Evolutionary conservation across 2,797 vertebrate genomes (phyloP).

Genomic region (Gambelia wislizenii): DNA sequence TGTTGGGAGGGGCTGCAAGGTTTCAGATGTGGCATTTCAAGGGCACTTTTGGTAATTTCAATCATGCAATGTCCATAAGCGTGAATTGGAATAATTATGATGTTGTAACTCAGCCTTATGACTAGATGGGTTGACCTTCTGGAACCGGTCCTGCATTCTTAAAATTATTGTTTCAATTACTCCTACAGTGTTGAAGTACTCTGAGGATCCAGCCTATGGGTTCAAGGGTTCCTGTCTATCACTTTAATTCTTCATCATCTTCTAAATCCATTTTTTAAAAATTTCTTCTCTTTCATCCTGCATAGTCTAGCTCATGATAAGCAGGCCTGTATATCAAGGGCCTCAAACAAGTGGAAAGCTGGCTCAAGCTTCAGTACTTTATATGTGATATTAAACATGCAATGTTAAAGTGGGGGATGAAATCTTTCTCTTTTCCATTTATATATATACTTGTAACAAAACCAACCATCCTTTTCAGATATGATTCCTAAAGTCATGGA

Average conservation of each 20-base stretch:
- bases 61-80: too few species aligned
- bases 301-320: background rate
- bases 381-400: background rate
- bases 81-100: too few species aligned
- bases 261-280: background rate
- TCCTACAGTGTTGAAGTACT: background rate
- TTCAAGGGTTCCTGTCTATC: background rate
- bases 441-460: background rate
- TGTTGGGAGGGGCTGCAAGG: background rate
- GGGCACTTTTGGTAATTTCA: too few species aligned
- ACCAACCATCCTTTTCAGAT: background rate
- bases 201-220: background rate
- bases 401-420: background rate
- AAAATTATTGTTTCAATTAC: background rate
- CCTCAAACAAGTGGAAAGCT: conserved; percentile 4
- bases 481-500: background rate
- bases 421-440: background rate
- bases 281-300: background rate
- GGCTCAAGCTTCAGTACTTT: conserved; percentile 6
- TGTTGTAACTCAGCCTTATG: too few species aligned
- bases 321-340: background rate
- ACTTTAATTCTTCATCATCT: conserved; percentile 1
- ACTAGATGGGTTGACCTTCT: background rate
- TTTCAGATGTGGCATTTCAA: too few species aligned
- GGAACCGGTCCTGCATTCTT: background rate